These are phyloP conservation scores for Typhlomys cinereus DNA, from an alignment of 2,113 vertebrate genomes.

Conservation along the genomic window DNA sequence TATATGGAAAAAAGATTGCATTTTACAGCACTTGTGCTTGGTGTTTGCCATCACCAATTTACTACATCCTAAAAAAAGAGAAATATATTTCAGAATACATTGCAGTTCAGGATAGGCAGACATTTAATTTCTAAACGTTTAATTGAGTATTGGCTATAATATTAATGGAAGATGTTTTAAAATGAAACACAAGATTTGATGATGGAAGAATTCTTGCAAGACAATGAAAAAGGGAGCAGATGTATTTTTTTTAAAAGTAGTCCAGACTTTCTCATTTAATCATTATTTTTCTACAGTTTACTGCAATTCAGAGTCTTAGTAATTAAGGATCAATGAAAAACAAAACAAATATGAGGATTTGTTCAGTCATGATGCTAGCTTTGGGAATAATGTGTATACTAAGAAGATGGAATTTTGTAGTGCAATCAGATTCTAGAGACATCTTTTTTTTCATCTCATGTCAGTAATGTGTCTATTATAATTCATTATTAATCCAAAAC, in stretches of 20 bases:
- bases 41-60: constrained; percentile 1
- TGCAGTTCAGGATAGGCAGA: neutral
- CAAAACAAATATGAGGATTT: neutral
- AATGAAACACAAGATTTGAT: constrained; percentile 38
- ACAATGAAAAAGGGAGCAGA: constrained; percentile 10
- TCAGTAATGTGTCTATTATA: neutral
- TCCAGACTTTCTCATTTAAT: constrained; percentile 45
- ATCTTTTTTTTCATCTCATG: constrained; percentile 53
- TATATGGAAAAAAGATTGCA: too few species aligned
- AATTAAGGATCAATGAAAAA: constrained; percentile 18
- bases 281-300: constrained; percentile 42
- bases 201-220: constrained; percentile 34
- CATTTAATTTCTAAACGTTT: constrained; percentile 19
- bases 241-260: constrained; percentile 2
- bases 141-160: neutral
- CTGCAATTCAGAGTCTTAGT: constrained; percentile 30
- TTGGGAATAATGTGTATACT: constrained; percentile 13
- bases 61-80: constrained; percentile 11
- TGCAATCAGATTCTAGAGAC: neutral
- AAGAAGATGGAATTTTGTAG: constrained; percentile 41
- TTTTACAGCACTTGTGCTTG: constrained; percentile 1
- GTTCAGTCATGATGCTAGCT: neutral
- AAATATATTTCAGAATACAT: constrained; percentile 24
- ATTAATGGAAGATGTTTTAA: constrained; percentile 6
- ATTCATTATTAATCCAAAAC: constrained; percentile 55